These are phyloP conservation scores for Platalea minor DNA, from an alignment of 2,797 vertebrate species.

Conservation along the genomic window DNA sequence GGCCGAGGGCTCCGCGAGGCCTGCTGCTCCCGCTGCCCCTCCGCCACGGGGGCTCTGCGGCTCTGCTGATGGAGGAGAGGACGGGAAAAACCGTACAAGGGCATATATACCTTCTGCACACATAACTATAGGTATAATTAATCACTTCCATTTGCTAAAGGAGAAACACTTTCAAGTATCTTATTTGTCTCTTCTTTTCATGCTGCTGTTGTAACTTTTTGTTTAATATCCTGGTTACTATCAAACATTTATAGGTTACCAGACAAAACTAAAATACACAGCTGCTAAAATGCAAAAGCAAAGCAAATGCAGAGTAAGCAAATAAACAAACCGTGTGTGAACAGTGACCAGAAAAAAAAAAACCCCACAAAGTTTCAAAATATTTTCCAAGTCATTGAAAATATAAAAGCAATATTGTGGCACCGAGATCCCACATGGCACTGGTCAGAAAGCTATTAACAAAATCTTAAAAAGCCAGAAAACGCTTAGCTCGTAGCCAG, in stretches of 20 bases:
- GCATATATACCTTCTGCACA: background rate
- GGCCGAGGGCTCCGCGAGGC: background rate
- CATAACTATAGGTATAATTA: no score
- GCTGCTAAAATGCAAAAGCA: background rate
- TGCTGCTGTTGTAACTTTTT: background rate
- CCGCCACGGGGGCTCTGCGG: background rate
- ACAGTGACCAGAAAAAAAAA: background rate
- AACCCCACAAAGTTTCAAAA: background rate
- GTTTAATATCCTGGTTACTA: background rate
- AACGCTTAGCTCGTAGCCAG: background rate
- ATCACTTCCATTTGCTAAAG: background rate
- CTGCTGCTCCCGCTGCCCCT: background rate
- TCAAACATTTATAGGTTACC: background rate
- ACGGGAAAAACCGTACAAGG: background rate
- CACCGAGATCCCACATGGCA: background rate
- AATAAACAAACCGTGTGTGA: background rate
- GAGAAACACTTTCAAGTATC: background rate
- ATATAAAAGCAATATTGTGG: background rate
- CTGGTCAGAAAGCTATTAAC: background rate
- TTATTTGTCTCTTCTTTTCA: background rate
- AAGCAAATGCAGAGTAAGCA: background rate
- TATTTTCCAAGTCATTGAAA: background rate
- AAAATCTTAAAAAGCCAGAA: background rate
- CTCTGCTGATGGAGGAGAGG: background rate
- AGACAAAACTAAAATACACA: background rate